phyloP scores from a whole-genome alignment of 2,888 invertebrate species.

The Cosmorhoe ocellata region DNA sequence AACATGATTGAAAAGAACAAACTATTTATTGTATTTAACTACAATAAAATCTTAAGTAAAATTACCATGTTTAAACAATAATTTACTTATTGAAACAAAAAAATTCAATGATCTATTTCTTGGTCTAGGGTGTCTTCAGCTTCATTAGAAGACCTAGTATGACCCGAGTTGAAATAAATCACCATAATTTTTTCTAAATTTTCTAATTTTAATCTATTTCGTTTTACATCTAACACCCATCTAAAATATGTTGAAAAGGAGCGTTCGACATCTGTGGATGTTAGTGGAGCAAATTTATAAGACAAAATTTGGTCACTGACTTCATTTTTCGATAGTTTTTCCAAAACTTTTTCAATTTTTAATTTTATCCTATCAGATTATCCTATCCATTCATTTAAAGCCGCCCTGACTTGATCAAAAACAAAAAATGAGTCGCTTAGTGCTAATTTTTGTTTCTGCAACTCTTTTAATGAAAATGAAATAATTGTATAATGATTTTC shows the following conservation, averaged over 20 bases:
- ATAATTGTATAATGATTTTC: slow-evolving; percentile 3
- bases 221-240: not conserved
- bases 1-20: no score
- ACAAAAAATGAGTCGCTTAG: not conserved
- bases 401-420: not conserved
- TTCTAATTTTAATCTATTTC: not conserved
- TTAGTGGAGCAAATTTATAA: not conserved
- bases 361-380: not conserved
- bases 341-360: not conserved
- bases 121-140: not conserved
- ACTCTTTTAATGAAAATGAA: not conserved
- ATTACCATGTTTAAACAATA: not conserved
- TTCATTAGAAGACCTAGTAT: not conserved
- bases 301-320: not conserved
- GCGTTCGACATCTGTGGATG: not conserved
- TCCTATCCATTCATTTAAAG: no score
- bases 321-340: not conserved
- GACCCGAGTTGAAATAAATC: not conserved
- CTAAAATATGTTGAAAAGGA: not conserved
- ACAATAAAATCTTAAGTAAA: no score
- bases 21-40: no score
- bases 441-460: slow-evolving; percentile 3
- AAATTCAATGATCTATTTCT: not conserved
- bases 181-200: slow-evolving; percentile 1
- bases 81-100: not conserved